Evolutionary conservation across 2,888 invertebrate genomes (phyloP), one percentile per base, ranked within the genome.

Genomic region (Odontothrips loti): DNA sequence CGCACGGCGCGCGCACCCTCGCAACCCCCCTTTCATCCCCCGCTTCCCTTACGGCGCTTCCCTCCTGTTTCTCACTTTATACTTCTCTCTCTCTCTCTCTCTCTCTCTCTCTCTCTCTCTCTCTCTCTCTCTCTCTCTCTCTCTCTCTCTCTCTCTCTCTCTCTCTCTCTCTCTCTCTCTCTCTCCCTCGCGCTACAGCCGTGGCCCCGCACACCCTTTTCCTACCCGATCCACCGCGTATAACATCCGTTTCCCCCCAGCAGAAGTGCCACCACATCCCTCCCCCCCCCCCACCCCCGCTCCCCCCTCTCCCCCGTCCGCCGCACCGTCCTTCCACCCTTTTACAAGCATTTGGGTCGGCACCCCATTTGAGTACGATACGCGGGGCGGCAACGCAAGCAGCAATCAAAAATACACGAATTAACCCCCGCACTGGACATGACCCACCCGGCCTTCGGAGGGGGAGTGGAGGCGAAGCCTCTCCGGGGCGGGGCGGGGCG

Each of bases 1-100:
- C 68, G 68, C 68, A 68, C 68, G 68, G n/a, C 68, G 23, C 68
- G n/a, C 68, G 68, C 68, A 75, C 68, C 15, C 58, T 58, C 58
- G 58, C 58, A 11, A 15, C 58, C 58, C 58, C 15, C 58, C 15
- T 15, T 1, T 17, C 34, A 6, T 6, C 58, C 58, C 58, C 58
- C 17, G 58, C 58, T 1, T 20, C 20, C 58, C 58, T 51, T 20
- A 20, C 58, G 6, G 58, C 58, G 20, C 58, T 17, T 4, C 58
- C 58, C 58, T 17, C 58, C 58, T 43, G 34, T 43, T 43, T 43
- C 34, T 43, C 34, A 43, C 34, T 43, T 43, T 43, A 43, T 43
- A 43, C 34, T 43, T 6, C 34, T 6, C 34, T 6, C 34, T 6
- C 34, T 15, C 58, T 58, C 58, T 58, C 58, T 11, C 17, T 6